Conservation (phyloP, 2,113 vertebrate species). For the Trichechus manatus region DNA sequence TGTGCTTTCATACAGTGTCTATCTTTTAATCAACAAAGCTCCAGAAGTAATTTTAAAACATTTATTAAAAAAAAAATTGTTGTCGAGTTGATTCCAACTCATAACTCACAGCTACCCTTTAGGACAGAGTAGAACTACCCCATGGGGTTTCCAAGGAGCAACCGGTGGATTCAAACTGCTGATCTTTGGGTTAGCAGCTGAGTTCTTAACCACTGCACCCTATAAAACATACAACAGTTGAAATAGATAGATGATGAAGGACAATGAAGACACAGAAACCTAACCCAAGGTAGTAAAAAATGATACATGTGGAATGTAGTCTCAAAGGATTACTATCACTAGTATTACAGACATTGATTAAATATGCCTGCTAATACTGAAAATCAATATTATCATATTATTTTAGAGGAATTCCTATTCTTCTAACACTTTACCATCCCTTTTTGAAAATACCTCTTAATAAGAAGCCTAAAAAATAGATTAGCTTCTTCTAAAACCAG, state of each 20-base stretch:
- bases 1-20: not conserved
- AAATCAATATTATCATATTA: slow-evolving; percentile 33
- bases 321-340: not conserved
- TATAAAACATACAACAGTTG: not conserved
- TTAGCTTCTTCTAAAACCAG: not conserved
- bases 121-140: no score
- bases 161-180: no score
- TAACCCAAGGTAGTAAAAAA: not conserved
- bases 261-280: not conserved
- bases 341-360: not conserved
- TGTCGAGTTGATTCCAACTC: no score
- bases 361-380: not conserved
- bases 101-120: no score
- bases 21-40: slow-evolving; percentile 33
- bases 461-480: not conserved
- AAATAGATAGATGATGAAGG: not conserved
- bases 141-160: no score
- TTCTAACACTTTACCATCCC: not conserved
- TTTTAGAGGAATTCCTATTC: not conserved
- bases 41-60: slow-evolving; percentile 1
- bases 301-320: not conserved
- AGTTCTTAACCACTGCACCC: no score
- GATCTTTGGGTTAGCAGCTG: no score
- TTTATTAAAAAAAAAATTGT: no score
- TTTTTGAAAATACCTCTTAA: not conserved